These are phyloP conservation scores for Ormyrus labotus DNA, from an alignment of 2,888 invertebrate species.

Conservation along the genomic window DNA sequence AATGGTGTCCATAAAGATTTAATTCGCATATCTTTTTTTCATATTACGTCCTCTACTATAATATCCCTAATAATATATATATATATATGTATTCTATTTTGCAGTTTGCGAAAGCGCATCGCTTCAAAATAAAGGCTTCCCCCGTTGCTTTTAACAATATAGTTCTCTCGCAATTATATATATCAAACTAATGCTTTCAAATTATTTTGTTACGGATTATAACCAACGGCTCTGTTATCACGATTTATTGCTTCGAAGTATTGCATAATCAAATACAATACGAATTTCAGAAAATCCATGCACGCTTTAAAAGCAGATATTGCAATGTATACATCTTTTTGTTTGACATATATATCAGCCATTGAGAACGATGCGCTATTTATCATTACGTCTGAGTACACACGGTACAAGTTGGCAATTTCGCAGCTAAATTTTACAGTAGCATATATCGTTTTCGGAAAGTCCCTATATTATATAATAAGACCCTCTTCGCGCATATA, in stretches of 20 bases:
- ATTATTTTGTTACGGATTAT: too few relatives aligned
- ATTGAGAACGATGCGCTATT: constrained; percentile 16
- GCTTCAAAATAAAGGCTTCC: background rate
- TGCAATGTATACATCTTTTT: too few relatives aligned
- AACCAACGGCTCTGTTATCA: too few relatives aligned
- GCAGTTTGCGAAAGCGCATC: constrained; percentile 14
- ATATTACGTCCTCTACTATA: constrained; percentile 4
- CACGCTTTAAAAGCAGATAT: too few relatives aligned
- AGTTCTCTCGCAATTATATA: too few relatives aligned
- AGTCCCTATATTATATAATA: constrained; percentile 4
- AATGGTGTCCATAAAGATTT: constrained; percentile 41
- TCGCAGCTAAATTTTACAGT: constrained; percentile 37
- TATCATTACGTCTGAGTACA: constrained; percentile 30
- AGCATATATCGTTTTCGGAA: constrained; percentile 24
- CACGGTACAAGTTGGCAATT: constrained; percentile 45
- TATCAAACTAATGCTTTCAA: too few relatives aligned
- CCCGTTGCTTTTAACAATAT: too few relatives aligned
- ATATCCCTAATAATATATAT: constrained; percentile 18
- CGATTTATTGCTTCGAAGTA: too few relatives aligned
- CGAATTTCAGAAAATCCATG: too few relatives aligned
- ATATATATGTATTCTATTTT: background rate
- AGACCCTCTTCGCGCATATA: background rate
- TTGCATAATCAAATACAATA: too few relatives aligned
- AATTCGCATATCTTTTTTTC: constrained; percentile 20
- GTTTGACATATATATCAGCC: background rate